phyloP scores from a whole-genome alignment of 2,113 vertebrate genomes.

The Alaudala cheleensis region DNA sequence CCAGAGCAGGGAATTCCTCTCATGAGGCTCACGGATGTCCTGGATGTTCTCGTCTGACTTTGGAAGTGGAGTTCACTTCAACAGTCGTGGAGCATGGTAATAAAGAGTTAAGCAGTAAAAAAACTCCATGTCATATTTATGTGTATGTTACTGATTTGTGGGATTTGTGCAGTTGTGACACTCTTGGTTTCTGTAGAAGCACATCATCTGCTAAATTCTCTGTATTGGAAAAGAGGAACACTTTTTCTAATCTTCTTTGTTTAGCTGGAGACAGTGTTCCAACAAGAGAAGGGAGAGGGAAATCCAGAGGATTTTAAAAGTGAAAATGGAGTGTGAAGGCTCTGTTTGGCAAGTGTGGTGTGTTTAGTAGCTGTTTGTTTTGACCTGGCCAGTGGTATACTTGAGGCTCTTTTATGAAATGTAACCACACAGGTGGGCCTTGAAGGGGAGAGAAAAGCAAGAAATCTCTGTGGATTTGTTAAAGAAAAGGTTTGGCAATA shows the following conservation, averaged over 20 bases:
- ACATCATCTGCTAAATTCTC: background rate
- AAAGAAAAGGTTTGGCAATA: background rate
- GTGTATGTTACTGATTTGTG: background rate
- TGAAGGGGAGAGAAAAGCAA: background rate
- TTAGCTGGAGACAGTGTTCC: background rate
- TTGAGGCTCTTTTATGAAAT: background rate
- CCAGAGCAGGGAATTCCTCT: conserved; percentile 71
- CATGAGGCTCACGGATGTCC: conserved; percentile 70
- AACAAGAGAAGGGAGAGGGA: background rate
- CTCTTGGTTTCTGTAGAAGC: background rate
- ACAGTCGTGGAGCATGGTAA: conserved; percentile 93
- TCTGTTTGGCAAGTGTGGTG: background rate
- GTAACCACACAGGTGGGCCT: background rate
- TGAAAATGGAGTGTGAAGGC: background rate
- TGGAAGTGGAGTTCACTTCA: conserved; percentile 92
- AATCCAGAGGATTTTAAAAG: background rate
- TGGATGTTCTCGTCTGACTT: conserved; percentile 86
- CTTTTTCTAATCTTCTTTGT: background rate
- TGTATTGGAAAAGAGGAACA: background rate
- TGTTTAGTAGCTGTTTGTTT: background rate
- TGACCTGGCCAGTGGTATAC: rapidly evolving
- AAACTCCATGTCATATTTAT: background rate
- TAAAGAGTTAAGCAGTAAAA: background rate
- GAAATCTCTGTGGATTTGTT: background rate
- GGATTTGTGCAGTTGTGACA: background rate